These are phyloP conservation scores for Eublepharis macularius DNA, from an alignment of 2,113 vertebrate genomes.

Conservation along the genomic window DNA sequence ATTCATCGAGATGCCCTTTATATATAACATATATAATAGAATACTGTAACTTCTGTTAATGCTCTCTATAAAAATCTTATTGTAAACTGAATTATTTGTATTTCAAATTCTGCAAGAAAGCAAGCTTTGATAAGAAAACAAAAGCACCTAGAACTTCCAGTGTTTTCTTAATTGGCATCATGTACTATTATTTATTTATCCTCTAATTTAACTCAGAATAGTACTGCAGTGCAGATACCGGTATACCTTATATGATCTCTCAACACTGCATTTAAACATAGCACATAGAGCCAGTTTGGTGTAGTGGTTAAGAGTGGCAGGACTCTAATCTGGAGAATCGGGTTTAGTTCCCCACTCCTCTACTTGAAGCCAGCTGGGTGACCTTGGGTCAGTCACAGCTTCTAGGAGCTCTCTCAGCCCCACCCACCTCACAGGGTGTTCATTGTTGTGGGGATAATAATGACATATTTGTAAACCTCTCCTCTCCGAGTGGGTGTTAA, in stretches of 20 bases:
- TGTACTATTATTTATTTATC: slow-evolving; percentile 21
- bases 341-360: too few relatives aligned
- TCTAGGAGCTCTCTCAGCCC: too few relatives aligned
- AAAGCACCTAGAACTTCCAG: slow-evolving; percentile 20
- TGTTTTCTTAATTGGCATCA: slow-evolving; percentile 24
- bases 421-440: too few relatives aligned
- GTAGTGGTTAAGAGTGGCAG: too few relatives aligned
- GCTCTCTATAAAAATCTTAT: slow-evolving; percentile 15
- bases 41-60: slow-evolving; percentile 20
- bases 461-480: too few relatives aligned
- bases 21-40: slow-evolving; percentile 23
- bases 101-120: slow-evolving; percentile 24
- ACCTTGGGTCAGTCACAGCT: too few relatives aligned
- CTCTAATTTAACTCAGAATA: slow-evolving; percentile 48
- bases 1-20: slow-evolving; percentile 16
- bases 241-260: slow-evolving; percentile 30
- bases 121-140: slow-evolving; percentile 1
- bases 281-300: too few relatives aligned
- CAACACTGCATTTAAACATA: slow-evolving; percentile 23
- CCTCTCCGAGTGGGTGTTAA: too few relatives aligned
- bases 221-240: background rate
- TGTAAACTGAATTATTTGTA: slow-evolving; percentile 4
- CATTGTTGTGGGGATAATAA: too few relatives aligned
- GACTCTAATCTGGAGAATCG: too few relatives aligned
- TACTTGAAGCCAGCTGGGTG: too few relatives aligned